Conservation (phyloP, 2,797 vertebrate species). For the Lindbergichthys nudifrons region DNA sequence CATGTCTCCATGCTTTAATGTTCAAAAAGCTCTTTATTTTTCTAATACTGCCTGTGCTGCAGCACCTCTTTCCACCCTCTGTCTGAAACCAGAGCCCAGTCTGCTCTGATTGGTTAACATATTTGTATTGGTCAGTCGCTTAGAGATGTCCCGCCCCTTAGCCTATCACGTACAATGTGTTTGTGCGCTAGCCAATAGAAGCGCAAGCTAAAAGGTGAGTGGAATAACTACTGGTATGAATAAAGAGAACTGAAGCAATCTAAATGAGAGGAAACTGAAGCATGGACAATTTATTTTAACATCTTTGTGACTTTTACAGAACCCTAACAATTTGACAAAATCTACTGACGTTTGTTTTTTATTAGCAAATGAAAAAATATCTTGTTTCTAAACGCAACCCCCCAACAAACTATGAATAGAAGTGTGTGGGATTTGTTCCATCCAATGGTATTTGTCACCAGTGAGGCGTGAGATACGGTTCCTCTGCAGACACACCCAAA, state of each 20-base stretch:
- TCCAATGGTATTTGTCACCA: constrained; percentile 14
- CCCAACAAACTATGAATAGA: background rate
- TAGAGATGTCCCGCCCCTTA: too few species aligned
- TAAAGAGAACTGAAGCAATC: background rate
- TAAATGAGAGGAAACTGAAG: background rate
- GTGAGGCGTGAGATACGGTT: constrained; percentile 15
- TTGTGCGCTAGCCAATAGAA: too few species aligned
- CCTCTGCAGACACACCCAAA: constrained; percentile 17
- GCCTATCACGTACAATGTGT: too few species aligned
- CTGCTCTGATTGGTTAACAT: too few species aligned
- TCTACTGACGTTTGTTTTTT: background rate
- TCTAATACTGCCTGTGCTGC: too few species aligned
- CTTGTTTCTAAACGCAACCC: background rate
- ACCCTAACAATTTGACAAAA: background rate
- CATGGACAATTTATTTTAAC: background rate
- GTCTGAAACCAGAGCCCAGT: too few species aligned
- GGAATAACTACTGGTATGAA: background rate
- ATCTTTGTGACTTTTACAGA: background rate
- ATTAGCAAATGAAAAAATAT: background rate
- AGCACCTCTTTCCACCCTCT: too few species aligned
- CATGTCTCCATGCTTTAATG: too few species aligned
- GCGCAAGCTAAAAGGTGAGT: background rate
- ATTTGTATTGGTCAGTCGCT: too few species aligned
- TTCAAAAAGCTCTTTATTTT: too few species aligned
- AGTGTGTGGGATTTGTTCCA: background rate